A percentile compares a stretch with the other conserved stretches of the same genome.
phyloP scores from a whole-genome alignment of 2,797 vertebrate species.

The Carapus acus region DNA sequence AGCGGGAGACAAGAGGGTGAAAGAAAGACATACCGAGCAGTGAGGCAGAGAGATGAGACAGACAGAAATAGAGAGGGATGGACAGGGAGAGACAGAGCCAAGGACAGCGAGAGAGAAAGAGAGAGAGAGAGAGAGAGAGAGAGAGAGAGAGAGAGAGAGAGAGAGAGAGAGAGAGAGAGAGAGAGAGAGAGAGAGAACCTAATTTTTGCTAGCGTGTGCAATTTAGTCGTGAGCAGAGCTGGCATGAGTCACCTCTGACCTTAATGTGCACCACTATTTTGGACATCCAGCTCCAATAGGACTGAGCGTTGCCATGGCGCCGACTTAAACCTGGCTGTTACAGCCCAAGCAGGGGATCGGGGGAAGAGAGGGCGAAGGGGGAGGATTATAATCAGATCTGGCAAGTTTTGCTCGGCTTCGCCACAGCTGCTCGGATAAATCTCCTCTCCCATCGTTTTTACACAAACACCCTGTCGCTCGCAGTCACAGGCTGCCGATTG shows the following conservation, averaged over 20 bases:
- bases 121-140: no score
- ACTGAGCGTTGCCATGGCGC: not conserved
- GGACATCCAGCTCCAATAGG: not conserved
- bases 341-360: no score
- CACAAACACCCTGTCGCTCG: constrained; percentile 4
- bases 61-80: no score
- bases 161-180: no score
- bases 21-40: no score
- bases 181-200: no score
- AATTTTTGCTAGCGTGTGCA: not conserved
- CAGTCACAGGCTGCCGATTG: constrained; percentile 1
- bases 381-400: not conserved
- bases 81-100: not conserved
- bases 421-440: not conserved
- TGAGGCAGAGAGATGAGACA: no score
- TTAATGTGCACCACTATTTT: not conserved
- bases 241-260: not conserved
- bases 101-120: no score
- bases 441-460: not conserved
- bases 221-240: not conserved
- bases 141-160: no score
- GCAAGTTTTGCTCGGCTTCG: not conserved
- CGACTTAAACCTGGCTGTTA: no score
- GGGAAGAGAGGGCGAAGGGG: no score
- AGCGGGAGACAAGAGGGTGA: no score